phyloP scores from a whole-genome alignment of 2,888 invertebrate species.

The Pammene fasciana region DNA sequence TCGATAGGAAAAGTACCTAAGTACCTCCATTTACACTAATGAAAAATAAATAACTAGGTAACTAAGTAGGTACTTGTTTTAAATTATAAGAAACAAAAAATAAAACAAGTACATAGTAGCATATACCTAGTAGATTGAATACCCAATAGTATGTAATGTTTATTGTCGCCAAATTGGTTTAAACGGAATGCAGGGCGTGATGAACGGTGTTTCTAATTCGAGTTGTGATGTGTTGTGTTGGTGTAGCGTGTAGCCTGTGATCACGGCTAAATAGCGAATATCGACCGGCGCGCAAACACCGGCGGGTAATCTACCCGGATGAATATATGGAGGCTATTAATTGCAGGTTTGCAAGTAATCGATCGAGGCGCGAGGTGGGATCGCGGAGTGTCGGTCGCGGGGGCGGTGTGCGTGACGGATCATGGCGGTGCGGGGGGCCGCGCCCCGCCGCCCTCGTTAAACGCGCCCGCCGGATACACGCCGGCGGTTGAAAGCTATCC shows the following conservation, averaged over 20 bases:
- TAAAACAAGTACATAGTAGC: too few species aligned
- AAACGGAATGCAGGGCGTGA: not conserved
- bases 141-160: too few species aligned
- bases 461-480: conserved; percentile 78
- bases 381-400: conserved; percentile 48
- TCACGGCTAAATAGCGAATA: conserved; percentile 38
- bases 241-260: conserved; percentile 35
- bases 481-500: conserved; percentile 77
- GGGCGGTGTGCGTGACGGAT: conserved; percentile 79
- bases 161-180: not conserved
- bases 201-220: conserved; percentile 34
- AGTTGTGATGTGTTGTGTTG: conserved; percentile 1
- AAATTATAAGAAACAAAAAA: too few species aligned
- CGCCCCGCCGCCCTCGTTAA: conserved; percentile 78
- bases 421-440: conserved; percentile 80
- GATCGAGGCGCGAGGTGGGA: conserved; percentile 61
- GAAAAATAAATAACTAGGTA: conserved; percentile 3
- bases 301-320: conserved; percentile 73
- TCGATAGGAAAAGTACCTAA: too few species aligned
- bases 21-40: not conserved
- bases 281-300: conserved; percentile 58
- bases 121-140: too few species aligned
- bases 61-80: not conserved
- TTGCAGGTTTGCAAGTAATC: conserved; percentile 80
- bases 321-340: conserved; percentile 78